Evolutionary conservation across 2,797 vertebrate genomes (phyloP).

Genomic region (Manis pentadactyla): DNA sequence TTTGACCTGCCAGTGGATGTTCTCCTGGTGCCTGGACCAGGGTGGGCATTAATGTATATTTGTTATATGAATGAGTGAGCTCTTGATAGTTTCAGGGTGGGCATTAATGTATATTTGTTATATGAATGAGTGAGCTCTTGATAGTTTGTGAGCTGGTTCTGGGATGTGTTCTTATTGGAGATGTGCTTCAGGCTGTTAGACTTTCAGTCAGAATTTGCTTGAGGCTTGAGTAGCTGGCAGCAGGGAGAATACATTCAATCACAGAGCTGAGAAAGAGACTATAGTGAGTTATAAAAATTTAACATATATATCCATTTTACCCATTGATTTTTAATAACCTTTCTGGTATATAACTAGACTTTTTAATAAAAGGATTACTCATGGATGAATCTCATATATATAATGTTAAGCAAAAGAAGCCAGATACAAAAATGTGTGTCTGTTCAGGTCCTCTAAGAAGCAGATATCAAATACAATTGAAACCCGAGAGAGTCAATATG

Average conservation of each 20-base stretch:
- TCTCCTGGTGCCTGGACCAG: not conserved
- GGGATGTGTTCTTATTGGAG: not conserved
- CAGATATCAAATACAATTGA: not conserved
- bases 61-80: not conserved
- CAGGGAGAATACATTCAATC: not conserved
- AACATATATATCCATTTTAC: not conserved
- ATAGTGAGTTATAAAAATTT: not conserved
- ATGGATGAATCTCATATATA: not conserved
- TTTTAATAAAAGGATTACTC: conserved; percentile 7
- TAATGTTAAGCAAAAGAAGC: not conserved
- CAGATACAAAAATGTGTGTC: not conserved
- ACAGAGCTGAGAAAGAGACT: not conserved
- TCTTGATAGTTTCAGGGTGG: not conserved
- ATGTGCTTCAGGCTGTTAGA: not conserved
- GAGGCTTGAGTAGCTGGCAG: not conserved
- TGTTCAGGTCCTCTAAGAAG: not conserved
- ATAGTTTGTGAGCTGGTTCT: not conserved
- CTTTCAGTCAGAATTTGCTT: not conserved
- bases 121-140: not conserved
- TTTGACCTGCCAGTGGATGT: not conserved
- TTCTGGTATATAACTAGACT: not conserved
- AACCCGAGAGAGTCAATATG: not conserved
- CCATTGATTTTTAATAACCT: conserved; percentile 27
- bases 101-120: not conserved
- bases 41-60: not conserved